phyloP scores from a whole-genome alignment of 1,140 invertebrate genomes.

The Anastrepha ludens region DNA sequence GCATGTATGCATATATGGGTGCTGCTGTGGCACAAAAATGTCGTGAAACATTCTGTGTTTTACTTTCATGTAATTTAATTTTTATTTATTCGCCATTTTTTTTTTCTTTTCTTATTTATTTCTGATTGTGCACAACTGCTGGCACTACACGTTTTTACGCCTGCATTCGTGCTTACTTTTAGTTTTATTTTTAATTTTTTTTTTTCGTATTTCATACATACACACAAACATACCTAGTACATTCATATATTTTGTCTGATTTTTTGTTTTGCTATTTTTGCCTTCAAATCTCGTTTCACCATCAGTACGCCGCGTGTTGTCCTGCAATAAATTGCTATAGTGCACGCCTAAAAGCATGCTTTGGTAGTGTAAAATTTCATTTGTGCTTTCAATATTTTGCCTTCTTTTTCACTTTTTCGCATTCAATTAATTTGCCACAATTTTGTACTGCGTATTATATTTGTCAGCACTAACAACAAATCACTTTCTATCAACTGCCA shows the following conservation, averaged over 20 bases:
- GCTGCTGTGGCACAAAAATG: neutral
- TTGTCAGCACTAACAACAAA: neutral
- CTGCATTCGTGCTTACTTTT: neutral
- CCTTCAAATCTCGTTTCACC: neutral
- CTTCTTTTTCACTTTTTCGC: neutral
- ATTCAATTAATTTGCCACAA: neutral
- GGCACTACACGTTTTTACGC: neutral
- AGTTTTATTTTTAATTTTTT: neutral
- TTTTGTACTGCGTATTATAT: neutral
- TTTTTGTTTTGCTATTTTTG: neutral
- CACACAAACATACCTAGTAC: too few relatives aligned
- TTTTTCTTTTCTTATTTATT: too few relatives aligned
- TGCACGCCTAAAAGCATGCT: neutral
- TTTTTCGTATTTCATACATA: neutral
- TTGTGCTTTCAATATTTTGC: neutral
- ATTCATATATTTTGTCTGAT: too few relatives aligned
- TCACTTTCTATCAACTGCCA: too few relatives aligned
- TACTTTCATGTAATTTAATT: neutral
- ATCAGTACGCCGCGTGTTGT: neutral
- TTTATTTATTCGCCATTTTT: neutral
- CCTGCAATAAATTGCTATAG: neutral
- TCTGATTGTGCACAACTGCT: neutral
- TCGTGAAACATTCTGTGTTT: neutral
- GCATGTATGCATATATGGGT: neutral
- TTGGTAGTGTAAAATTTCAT: neutral